phyloP scores from a whole-genome alignment of 2,797 vertebrate genomes.

The Eospalax fontanierii region DNA sequence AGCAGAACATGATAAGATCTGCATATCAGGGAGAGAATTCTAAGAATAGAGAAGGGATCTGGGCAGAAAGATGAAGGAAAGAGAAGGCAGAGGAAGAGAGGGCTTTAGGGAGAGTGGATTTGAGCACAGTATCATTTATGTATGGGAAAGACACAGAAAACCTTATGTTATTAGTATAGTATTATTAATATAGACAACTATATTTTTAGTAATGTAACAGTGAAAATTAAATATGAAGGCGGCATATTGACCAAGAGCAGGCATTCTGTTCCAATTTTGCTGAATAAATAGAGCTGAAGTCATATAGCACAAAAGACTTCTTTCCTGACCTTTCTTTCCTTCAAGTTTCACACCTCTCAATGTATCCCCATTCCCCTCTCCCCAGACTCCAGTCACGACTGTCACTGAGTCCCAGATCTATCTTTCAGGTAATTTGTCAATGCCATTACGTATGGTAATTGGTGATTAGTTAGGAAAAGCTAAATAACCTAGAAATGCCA shows the following conservation, averaged over 20 bases:
- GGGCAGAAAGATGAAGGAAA: not conserved
- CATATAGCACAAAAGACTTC: not conserved
- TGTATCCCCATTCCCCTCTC: not conserved
- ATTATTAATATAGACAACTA: no score
- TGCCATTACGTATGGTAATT: not conserved
- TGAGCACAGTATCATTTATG: not conserved
- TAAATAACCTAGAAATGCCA: not conserved
- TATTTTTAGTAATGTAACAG: no score
- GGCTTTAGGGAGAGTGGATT: not conserved
- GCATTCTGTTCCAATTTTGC: not conserved
- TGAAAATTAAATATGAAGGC: not conserved
- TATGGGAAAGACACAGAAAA: not conserved
- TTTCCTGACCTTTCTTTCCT: not conserved
- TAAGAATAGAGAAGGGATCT: not conserved
- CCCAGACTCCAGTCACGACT: not conserved
- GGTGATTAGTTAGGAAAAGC: not conserved
- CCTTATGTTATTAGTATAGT: no score
- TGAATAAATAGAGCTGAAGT: not conserved
- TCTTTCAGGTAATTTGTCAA: not conserved
- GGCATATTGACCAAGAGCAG: not conserved
- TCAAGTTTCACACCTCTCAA: not conserved
- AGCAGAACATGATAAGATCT: not conserved
- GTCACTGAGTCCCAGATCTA: not conserved
- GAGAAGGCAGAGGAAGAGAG: not conserved
- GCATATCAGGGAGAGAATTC: not conserved